Evolutionary conservation across 2,888 invertebrate species (phyloP).

Genomic region (Acrobeloides nanus): DNA sequence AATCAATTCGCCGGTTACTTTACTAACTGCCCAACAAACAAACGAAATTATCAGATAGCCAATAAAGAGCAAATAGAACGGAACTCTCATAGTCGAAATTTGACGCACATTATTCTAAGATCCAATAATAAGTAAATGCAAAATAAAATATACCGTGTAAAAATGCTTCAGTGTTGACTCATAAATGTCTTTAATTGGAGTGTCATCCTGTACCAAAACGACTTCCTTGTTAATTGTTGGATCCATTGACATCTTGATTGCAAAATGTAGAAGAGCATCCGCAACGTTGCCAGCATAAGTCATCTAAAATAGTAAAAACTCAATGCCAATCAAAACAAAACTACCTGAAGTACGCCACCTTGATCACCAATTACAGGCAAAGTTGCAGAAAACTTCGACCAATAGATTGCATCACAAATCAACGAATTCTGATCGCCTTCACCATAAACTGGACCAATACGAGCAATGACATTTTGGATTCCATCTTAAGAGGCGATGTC

Average conservation of each 20-base stretch:
- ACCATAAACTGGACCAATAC: slow-evolving; percentile 25
- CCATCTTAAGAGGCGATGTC: not conserved
- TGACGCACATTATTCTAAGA: slow-evolving; percentile 21
- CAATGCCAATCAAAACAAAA: not conserved
- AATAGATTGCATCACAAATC: slow-evolving; percentile 20
- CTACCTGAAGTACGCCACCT: slow-evolving; percentile 40
- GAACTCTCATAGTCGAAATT: slow-evolving; percentile 14
- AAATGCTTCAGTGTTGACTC: slow-evolving; percentile 18
- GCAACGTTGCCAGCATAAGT: slow-evolving; percentile 42
- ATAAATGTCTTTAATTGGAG: slow-evolving; percentile 31
- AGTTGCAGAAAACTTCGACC: slow-evolving; percentile 18
- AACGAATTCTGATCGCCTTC: slow-evolving; percentile 27
- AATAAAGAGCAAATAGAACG: slow-evolving; percentile 31
- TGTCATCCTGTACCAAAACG: slow-evolving; percentile 35
- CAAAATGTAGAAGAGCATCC: slow-evolving; percentile 21
- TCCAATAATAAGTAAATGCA: not conserved
- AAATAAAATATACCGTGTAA: slow-evolving; percentile 12
- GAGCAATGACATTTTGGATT: slow-evolving; percentile 14
- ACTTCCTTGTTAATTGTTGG: slow-evolving; percentile 18
- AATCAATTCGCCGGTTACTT: not conserved
- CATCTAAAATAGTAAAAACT: slow-evolving; percentile 25
- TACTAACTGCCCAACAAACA: not conserved
- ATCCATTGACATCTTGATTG: slow-evolving; percentile 10
- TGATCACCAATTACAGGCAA: slow-evolving; percentile 34
- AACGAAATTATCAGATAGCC: slow-evolving; percentile 18